These are phyloP conservation scores for Pitangus sulphuratus DNA, from an alignment of 2,797 vertebrate genomes.

Conservation along the genomic window DNA sequence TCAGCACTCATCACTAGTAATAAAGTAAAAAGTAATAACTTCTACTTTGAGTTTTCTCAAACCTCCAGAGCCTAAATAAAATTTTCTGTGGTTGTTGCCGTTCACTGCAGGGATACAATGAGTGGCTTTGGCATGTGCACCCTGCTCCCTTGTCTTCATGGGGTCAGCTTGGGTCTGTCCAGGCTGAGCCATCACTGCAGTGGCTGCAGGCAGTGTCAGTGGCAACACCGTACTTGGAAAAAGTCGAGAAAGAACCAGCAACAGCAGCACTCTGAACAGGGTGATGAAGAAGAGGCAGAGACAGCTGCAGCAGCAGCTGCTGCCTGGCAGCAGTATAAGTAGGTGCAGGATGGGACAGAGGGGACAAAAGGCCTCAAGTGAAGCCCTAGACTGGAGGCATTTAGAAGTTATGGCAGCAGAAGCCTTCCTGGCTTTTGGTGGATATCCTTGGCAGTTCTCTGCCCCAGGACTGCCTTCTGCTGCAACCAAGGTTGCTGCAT, in stretches of 20 bases:
- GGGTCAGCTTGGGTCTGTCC: neutral
- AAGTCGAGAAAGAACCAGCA: neutral
- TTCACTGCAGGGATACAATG: neutral
- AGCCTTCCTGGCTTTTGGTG: neutral
- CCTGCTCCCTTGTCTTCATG: rapidly evolving
- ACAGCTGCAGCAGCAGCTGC: neutral
- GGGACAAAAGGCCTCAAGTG: neutral
- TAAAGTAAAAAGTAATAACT: neutral
- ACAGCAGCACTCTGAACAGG: neutral
- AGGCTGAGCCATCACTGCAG: rapidly evolving
- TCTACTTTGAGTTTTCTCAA: neutral
- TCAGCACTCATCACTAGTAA: neutral
- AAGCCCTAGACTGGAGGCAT: neutral
- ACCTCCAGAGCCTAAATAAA: neutral
- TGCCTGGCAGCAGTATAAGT: neutral
- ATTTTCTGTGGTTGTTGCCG: neutral
- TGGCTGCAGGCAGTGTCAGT: neutral
- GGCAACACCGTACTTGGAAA: rapidly evolving
- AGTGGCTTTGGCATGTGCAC: neutral
- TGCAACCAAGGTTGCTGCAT: neutral
- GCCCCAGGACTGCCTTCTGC: neutral
- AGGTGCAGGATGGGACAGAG: neutral
- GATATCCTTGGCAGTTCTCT: neutral
- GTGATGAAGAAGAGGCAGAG: neutral
- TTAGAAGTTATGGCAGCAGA: neutral